phyloP scores from a whole-genome alignment of 2,888 invertebrate species.

The Metacarcinus magister region DNA sequence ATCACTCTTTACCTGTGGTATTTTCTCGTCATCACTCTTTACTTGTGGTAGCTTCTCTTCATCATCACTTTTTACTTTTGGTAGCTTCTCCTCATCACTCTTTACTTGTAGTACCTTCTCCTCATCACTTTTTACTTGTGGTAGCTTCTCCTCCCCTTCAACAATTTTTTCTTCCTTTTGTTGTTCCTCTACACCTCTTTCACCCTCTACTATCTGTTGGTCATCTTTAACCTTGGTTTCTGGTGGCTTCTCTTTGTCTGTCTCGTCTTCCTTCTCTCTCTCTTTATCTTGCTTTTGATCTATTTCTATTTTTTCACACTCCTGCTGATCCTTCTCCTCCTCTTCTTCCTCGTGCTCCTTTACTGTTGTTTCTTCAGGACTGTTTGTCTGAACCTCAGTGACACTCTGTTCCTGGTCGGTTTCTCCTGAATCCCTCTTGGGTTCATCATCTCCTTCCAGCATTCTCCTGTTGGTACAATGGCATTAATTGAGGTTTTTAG shows the following conservation, averaged over 20 bases:
- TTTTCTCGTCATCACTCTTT: not conserved
- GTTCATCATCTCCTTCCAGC: constrained; percentile 71
- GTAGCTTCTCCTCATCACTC: not conserved
- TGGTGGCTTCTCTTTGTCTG: not conserved
- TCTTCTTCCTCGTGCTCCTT: constrained; percentile 29
- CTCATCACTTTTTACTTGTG: not conserved
- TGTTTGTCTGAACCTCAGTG: not conserved
- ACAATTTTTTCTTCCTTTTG: not conserved
- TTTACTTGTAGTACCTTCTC: not conserved
- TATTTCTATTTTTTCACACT: not conserved
- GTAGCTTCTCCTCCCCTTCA: not conserved
- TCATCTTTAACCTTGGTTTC: not conserved
- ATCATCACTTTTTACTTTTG: not conserved
- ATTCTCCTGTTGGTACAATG: constrained; percentile 68
- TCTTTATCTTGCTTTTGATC: not conserved
- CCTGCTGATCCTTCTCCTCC: not conserved
- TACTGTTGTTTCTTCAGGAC: constrained; percentile 15
- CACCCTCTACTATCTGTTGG: not conserved
- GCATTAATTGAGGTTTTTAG: not conserved
- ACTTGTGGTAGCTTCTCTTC: not conserved
- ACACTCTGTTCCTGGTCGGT: not conserved
- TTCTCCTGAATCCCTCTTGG: constrained; percentile 50
- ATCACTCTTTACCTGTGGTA: not conserved
- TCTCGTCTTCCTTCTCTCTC: not conserved
- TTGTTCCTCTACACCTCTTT: not conserved